These are phyloP conservation scores for Indicator indicator DNA, from an alignment of 2,113 vertebrate species.

Conservation along the genomic window DNA sequence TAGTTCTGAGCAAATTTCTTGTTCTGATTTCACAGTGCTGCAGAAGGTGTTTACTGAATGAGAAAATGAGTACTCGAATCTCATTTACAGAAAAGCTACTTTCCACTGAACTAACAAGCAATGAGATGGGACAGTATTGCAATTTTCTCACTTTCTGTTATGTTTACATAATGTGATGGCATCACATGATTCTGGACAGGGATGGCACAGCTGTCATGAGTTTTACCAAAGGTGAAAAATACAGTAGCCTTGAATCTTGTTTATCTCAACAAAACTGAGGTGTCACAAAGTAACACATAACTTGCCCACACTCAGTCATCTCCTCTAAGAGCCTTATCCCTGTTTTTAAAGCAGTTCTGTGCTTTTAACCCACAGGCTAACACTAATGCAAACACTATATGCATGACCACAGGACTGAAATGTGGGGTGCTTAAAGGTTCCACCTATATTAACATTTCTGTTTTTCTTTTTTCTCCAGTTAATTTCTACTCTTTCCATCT, in stretches of 20 bases:
- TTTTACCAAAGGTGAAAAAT: not conserved
- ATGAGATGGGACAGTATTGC: not conserved
- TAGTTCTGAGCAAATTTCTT: constrained; percentile 12
- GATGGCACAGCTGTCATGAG: not conserved
- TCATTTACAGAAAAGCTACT: not conserved
- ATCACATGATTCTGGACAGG: not conserved
- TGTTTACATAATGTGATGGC: not conserved
- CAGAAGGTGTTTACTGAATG: constrained; percentile 18
- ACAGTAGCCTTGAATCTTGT: not conserved
- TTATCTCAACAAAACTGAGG: not conserved
- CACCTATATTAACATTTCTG: constrained; percentile 65
- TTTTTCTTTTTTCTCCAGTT: constrained; percentile 78
- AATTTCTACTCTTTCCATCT: constrained; percentile 76
- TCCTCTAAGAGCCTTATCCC: not conserved
- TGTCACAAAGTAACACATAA: not conserved
- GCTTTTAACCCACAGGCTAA: not conserved
- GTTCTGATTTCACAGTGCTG: not conserved
- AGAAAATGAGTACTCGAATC: not conserved
- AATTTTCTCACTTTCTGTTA: not conserved
- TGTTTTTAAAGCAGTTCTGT: not conserved
- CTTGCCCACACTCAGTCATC: not conserved
- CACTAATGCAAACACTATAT: not conserved
- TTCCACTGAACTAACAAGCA: not conserved
- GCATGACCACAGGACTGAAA: not conserved
- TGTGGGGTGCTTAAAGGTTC: constrained; percentile 16